Evolutionary conservation across 1,140 invertebrate genomes (phyloP).

Genomic region (Vanessa tameamea): DNA sequence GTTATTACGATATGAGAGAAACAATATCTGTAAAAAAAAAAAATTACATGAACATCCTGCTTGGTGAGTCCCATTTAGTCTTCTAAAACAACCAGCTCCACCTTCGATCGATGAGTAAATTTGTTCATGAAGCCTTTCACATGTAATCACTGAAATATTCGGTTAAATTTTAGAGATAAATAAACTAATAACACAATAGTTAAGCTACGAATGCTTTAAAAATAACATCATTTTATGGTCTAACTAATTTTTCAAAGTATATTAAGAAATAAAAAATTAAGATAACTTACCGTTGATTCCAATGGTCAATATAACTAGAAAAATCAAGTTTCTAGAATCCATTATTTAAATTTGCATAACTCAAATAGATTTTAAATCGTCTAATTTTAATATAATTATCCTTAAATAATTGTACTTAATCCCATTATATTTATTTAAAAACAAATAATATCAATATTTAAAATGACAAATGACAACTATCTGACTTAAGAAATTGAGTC

Average conservation of each 20-base stretch:
- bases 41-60: slow-evolving; percentile 94
- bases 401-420: background rate
- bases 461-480: no score
- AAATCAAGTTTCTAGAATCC: background rate
- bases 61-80: slow-evolving; percentile 95
- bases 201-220: background rate
- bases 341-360: slow-evolving; percentile 3
- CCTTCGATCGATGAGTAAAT: slow-evolving; percentile 90
- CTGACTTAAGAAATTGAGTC: no score
- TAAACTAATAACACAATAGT: no score
- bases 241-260: no score
- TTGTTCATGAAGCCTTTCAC: slow-evolving; percentile 86
- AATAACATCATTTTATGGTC: background rate
- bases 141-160: slow-evolving; percentile 23
- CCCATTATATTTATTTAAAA: background rate
- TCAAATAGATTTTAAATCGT: background rate
- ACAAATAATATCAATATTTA: no score
- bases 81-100: slow-evolving; percentile 89
- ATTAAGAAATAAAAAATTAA: no score
- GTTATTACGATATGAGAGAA: no score
- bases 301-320: slow-evolving; percentile 6
- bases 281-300: slow-evolving; percentile 2
- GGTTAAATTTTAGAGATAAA: background rate
- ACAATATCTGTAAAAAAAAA: background rate
- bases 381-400: background rate